phyloP scores from a whole-genome alignment of 2,113 vertebrate species.

The Uria lomvia region DNA sequence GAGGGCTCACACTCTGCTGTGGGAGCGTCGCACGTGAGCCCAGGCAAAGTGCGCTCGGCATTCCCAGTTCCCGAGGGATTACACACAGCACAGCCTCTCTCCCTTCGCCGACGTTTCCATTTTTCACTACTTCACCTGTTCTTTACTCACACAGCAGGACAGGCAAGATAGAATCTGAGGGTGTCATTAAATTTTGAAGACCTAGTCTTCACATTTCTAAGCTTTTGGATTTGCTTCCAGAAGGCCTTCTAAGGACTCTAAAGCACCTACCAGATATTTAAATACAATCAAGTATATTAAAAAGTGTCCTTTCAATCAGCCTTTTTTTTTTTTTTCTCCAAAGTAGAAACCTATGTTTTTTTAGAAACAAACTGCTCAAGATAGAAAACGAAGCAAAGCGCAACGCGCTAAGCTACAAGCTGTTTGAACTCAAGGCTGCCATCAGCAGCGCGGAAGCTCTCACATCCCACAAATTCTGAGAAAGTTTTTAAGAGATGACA shows the following conservation, averaged over 20 bases:
- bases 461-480: not conserved
- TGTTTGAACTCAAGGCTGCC: not conserved
- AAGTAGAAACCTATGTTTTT: not conserved
- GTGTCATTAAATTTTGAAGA: not conserved
- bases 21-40: not conserved
- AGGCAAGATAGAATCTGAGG: not conserved
- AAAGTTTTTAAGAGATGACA: not conserved
- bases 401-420: not conserved
- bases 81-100: fast-evolving
- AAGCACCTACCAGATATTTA: not conserved
- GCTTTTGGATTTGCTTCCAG: not conserved
- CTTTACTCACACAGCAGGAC: not conserved
- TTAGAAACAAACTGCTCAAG: not conserved
- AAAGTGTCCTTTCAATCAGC: not conserved
- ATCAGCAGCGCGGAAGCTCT: not conserved
- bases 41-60: not conserved
- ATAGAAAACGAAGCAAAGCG: not conserved
- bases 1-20: not conserved
- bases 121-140: not conserved
- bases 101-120: not conserved
- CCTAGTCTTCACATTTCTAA: not conserved
- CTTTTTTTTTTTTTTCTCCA: not conserved
- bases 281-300: not conserved
- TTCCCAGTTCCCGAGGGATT: not conserved
- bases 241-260: not conserved